phyloP scores from a whole-genome alignment of 1,140 invertebrate genomes.

The Dendroctonus ponderosae region DNA sequence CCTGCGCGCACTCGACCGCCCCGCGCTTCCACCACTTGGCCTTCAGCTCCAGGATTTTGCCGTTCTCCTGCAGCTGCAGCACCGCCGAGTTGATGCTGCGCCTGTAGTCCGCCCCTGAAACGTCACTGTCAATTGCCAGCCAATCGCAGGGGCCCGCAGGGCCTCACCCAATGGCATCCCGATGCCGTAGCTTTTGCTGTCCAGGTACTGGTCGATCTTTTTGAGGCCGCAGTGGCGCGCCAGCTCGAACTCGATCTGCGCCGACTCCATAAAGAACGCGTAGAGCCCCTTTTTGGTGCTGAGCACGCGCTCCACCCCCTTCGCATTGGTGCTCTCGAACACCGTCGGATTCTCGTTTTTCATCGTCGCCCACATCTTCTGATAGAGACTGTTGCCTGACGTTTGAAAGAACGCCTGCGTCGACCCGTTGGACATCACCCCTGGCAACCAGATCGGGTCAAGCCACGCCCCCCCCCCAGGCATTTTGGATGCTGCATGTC shows the following conservation, averaged over 20 bases:
- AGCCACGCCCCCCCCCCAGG: neutral
- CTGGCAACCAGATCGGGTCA: constrained; percentile 1
- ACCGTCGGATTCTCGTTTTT: constrained; percentile 73
- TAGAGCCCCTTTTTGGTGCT: constrained; percentile 65
- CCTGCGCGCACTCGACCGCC: constrained; percentile 23
- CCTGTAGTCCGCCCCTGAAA: constrained; percentile 57
- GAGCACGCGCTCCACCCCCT: constrained; percentile 80
- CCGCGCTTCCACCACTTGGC: constrained; percentile 83
- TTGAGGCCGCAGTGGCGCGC: constrained; percentile 75
- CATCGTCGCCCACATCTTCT: constrained; percentile 74
- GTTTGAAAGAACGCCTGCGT: constrained; percentile 72
- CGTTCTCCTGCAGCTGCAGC: constrained; percentile 77
- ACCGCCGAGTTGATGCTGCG: constrained; percentile 72
- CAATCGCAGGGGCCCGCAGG: neutral
- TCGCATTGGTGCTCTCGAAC: constrained; percentile 75
- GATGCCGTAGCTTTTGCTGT: constrained; percentile 82
- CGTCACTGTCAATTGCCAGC: neutral
- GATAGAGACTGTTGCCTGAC: constrained; percentile 70
- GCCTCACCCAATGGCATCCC: constrained; percentile 69
- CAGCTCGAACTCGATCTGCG: constrained; percentile 74
- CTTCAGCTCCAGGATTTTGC: constrained; percentile 72
- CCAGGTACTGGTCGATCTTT: constrained; percentile 72
- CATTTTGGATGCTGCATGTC: too few species aligned
- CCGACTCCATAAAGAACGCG: constrained; percentile 86
- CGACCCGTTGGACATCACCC: constrained; percentile 68